A percentile compares a stretch with the other conserved stretches of the same genome.
phyloP scores from a whole-genome alignment of 2,113 vertebrate species.

The Esox niger region DNA sequence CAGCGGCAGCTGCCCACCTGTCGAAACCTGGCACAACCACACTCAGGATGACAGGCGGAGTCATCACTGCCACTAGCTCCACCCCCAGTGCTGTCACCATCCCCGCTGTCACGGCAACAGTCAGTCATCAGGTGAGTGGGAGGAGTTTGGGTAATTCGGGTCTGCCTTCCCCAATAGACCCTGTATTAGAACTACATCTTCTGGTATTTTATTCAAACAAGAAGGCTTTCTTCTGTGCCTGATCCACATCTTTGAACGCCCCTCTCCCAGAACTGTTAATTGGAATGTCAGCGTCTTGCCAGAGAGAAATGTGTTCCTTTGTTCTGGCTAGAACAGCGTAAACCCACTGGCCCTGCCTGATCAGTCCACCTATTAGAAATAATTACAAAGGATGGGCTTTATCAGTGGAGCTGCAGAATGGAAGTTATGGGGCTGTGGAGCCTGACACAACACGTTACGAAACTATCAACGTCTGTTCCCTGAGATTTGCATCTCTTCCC shows the following conservation, averaged over 20 bases:
- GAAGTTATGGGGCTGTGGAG: no score
- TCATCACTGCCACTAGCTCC: conserved; percentile 86
- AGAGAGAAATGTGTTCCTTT: conserved; percentile 12
- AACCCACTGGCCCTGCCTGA: conserved; percentile 30
- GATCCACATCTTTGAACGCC: neutral
- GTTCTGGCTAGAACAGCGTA: neutral
- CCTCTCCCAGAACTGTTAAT: conserved; percentile 11
- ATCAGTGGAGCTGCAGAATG: no score
- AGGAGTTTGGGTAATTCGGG: no score
- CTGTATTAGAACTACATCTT: no score
- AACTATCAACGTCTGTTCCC: no score
- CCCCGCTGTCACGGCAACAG: conserved; percentile 63
- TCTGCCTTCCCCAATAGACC: no score
- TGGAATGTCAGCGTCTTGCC: neutral
- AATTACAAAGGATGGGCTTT: no score
- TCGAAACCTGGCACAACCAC: conserved; percentile 92
- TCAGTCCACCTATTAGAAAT: no score
- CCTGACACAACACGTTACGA: no score
- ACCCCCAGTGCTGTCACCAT: conserved; percentile 64
- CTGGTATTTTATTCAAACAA: no score
- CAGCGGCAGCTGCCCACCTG: conserved; percentile 79
- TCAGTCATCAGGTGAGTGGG: conserved; percentile 62
- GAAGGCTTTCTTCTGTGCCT: neutral
- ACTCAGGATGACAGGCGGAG: conserved; percentile 88
- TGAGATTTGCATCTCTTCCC: neutral